A percentile compares a stretch with the other conserved stretches of the same genome.
These are phyloP conservation scores for Leptopilina myrica DNA, from an alignment of 2,888 invertebrate species.

Conservation along the genomic window DNA sequence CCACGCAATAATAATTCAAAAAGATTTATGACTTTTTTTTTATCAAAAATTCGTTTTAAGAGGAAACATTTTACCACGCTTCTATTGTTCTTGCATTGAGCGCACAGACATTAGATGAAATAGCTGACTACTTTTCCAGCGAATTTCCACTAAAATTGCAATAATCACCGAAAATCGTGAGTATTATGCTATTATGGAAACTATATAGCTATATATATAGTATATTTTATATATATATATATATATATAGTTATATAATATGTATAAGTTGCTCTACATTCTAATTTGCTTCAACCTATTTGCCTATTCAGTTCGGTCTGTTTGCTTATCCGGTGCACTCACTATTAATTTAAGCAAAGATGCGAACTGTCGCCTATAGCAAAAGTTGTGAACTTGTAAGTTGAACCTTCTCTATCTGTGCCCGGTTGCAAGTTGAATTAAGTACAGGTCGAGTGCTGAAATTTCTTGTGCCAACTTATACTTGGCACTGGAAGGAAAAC, in stretches of 20 bases:
- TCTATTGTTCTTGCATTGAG: too few species aligned
- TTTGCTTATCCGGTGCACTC: conserved; percentile 12
- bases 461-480: conserved; percentile 37
- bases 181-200: too few species aligned
- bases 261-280: neutral
- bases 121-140: too few species aligned
- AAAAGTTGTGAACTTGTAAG: conserved; percentile 36
- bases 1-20: too few species aligned
- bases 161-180: too few species aligned
- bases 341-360: conserved; percentile 33
- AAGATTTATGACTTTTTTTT: too few species aligned
- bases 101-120: too few species aligned
- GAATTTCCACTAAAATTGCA: too few species aligned
- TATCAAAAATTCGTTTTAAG: too few species aligned
- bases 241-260: neutral
- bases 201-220: too few species aligned
- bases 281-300: conserved; percentile 13
- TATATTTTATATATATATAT: too few species aligned
- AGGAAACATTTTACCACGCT: too few species aligned
- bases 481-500: conserved; percentile 27
- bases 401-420: conserved; percentile 9
- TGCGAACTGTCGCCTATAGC: conserved; percentile 24
- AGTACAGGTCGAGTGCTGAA: conserved; percentile 26
- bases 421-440: conserved; percentile 20
- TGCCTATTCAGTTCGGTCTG: conserved; percentile 20